These are phyloP conservation scores for Peromyscus eremicus DNA, from an alignment of 2,797 vertebrate species.

Conservation along the genomic window DNA sequence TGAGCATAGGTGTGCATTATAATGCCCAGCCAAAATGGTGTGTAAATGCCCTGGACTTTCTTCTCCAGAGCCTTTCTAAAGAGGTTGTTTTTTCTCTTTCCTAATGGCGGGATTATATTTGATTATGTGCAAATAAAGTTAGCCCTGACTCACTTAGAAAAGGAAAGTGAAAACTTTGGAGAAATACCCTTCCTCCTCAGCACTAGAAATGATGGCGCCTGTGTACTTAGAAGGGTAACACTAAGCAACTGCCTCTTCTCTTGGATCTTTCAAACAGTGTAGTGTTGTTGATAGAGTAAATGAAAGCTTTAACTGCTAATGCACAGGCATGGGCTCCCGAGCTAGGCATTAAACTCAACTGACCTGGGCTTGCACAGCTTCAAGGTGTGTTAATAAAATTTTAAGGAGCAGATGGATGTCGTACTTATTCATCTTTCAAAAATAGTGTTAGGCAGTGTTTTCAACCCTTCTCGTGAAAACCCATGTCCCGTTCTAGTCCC, in stretches of 20 bases:
- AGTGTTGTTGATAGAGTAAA: background rate
- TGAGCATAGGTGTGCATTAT: background rate
- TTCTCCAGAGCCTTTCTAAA: constrained; percentile 16
- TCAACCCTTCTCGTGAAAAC: constrained; percentile 46
- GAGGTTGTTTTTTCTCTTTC: constrained; percentile 4
- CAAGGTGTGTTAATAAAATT: background rate
- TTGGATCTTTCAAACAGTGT: constrained; percentile 18
- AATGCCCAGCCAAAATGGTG: background rate
- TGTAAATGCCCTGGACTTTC: background rate
- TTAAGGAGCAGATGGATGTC: background rate
- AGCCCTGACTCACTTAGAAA: background rate
- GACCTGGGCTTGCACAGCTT: background rate
- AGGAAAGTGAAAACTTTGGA: background rate
- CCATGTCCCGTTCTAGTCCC: background rate
- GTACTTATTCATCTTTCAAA: constrained; percentile 43
- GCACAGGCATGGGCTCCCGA: background rate
- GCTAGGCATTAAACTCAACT: background rate
- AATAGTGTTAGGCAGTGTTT: background rate
- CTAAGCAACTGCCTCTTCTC: background rate
- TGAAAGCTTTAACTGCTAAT: constrained; percentile 38
- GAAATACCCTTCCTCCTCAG: background rate
- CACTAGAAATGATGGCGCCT: background rate
- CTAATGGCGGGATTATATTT: background rate
- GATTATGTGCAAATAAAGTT: constrained; percentile 25
- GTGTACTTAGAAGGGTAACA: background rate